A percentile compares a stretch with the other conserved stretches of the same genome.
phyloP scores from a whole-genome alignment of 2,113 vertebrate genomes.

The Herpailurus yagouaroundi region DNA sequence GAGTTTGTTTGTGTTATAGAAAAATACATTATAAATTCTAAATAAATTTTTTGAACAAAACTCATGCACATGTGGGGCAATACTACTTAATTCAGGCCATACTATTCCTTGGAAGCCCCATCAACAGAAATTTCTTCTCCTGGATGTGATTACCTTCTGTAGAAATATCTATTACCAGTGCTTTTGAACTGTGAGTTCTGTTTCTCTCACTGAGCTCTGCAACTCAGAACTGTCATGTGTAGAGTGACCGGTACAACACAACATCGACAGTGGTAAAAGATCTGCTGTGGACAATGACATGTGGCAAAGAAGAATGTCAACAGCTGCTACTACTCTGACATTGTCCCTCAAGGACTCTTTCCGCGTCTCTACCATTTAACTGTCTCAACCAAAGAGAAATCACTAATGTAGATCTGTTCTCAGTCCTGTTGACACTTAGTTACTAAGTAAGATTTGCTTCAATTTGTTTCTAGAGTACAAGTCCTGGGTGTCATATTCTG shows the following conservation, averaged over 20 bases:
- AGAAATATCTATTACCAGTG: neutral
- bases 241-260: neutral
- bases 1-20: neutral
- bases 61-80: neutral
- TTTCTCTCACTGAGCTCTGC: neutral
- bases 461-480: neutral
- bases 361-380: neutral
- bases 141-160: neutral
- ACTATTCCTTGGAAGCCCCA: neutral
- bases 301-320: constrained; percentile 1
- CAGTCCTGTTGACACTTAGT: no score
- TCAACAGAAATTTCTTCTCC: neutral
- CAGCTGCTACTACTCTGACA: neutral
- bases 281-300: neutral
- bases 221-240: neutral
- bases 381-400: neutral
- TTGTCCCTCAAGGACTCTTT: neutral
- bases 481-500: neutral
- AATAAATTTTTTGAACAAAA: neutral
- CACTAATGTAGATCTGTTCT: neutral
- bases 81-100: neutral
- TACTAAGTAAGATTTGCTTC: neutral
- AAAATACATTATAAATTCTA: neutral
- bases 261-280: neutral
- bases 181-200: neutral